A percentile compares a stretch with the other conserved stretches of the same genome.
These are phyloP conservation scores for Ornithoptera priamus DNA, from an alignment of 2,888 invertebrate species.

Conservation along the genomic window DNA sequence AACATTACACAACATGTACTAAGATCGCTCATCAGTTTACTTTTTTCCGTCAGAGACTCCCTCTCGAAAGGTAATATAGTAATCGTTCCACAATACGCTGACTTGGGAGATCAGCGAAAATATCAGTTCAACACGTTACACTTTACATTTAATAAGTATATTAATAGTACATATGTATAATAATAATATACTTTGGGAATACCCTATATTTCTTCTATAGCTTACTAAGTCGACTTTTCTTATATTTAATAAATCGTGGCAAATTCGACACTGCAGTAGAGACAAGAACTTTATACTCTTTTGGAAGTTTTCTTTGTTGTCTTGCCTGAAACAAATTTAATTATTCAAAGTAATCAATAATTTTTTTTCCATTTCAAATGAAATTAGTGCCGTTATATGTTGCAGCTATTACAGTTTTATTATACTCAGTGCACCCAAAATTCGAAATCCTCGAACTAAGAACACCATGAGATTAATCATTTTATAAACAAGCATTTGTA, in stretches of 20 bases:
- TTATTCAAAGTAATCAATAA: not conserved
- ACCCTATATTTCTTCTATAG: constrained; percentile 39
- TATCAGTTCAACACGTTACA: not conserved
- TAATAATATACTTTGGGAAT: not conserved
- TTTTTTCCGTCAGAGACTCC: too few relatives aligned
- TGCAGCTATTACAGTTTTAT: too few relatives aligned
- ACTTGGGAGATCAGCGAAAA: not conserved
- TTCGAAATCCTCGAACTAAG: too few relatives aligned
- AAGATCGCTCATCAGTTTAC: too few relatives aligned
- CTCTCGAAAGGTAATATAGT: too few relatives aligned
- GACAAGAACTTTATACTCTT: constrained; percentile 85
- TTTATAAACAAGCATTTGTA: too few relatives aligned
- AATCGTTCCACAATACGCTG: too few relatives aligned
- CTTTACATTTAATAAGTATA: not conserved
- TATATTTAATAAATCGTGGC: constrained; percentile 86
- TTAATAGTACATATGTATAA: not conserved
- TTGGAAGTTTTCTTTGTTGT: constrained; percentile 82
- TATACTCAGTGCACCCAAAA: too few relatives aligned
- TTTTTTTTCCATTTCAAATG: too few relatives aligned
- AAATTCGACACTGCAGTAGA: constrained; percentile 85
- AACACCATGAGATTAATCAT: too few relatives aligned
- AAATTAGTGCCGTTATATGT: too few relatives aligned
- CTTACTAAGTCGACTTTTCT: constrained; percentile 67
- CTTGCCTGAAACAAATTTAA: constrained; percentile 74
- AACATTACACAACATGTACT: too few relatives aligned